These are phyloP conservation scores for Oscheius onirici DNA, from an alignment of 2,888 invertebrate species.

Conservation along the genomic window DNA sequence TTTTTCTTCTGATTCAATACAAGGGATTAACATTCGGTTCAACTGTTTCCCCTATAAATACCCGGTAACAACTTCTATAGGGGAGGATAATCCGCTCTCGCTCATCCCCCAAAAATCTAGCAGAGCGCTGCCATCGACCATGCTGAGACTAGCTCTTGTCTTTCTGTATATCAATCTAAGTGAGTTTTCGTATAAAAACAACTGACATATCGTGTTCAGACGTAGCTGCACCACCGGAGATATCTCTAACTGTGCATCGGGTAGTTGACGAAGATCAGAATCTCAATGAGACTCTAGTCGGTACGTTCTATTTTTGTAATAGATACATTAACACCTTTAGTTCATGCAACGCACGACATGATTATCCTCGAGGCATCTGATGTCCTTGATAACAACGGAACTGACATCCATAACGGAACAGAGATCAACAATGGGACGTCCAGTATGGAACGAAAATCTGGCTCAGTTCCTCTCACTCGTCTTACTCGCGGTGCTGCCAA, in stretches of 20 bases:
- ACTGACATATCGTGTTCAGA: too few species aligned
- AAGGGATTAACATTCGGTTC: too few species aligned
- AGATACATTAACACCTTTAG: background rate
- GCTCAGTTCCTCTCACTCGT: background rate
- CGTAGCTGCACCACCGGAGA: conserved; percentile 20
- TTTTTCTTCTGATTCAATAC: too few species aligned
- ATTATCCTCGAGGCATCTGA: conserved; percentile 10
- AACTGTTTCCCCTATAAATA: conserved; percentile 1
- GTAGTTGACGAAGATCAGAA: conserved; percentile 23
- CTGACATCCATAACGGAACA: background rate
- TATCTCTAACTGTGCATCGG: conserved; percentile 6
- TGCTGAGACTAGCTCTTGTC: background rate
- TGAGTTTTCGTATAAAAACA: background rate
- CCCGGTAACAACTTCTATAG: background rate
- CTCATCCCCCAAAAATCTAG: conserved; percentile 20
- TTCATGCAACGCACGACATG: conserved; percentile 17
- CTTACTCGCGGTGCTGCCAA: conserved; percentile 2
- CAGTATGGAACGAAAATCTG: background rate
- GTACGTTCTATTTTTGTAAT: background rate
- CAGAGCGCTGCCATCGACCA: conserved; percentile 10
- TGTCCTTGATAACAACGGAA: conserved; percentile 2
- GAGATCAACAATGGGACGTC: background rate
- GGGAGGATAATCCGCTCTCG: conserved; percentile 19
- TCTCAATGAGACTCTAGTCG: conserved; percentile 22
- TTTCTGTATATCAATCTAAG: background rate